phyloP scores from a whole-genome alignment of 2,888 invertebrate genomes.

The Ochropleura leucogaster region DNA sequence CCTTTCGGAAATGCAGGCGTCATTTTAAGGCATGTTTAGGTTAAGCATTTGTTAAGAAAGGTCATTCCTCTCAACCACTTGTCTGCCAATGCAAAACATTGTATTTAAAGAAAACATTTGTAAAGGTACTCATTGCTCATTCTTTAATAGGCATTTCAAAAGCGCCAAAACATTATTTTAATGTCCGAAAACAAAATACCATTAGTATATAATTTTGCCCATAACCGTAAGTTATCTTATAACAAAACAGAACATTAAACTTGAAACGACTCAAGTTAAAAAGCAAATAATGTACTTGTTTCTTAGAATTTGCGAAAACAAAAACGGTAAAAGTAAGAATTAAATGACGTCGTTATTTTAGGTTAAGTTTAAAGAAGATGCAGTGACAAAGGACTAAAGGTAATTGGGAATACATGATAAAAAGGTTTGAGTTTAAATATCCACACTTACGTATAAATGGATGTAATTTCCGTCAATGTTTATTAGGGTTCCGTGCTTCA shows the following conservation, averaged over 20 bases:
- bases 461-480: not conserved
- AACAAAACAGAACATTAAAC: conserved; percentile 37
- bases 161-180: not conserved
- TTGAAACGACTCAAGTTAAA: conserved; percentile 34
- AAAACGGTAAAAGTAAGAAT: conserved; percentile 11
- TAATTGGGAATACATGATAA: too few relatives aligned
- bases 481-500: too few relatives aligned
- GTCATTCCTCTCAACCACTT: not conserved
- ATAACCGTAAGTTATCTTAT: conserved; percentile 15
- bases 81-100: not conserved
- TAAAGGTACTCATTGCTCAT: not conserved
- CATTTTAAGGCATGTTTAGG: too few relatives aligned
- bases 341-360: not conserved
- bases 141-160: not conserved
- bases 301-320: conserved; percentile 22
- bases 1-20: too few relatives aligned
- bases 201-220: conserved; percentile 9
- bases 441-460: not conserved
- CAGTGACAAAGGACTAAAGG: not conserved
- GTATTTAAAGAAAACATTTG: not conserved
- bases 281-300: conserved; percentile 13
- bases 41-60: conserved; percentile 1
- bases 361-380: not conserved
- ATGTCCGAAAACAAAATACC: conserved; percentile 11
- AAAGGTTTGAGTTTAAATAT: not conserved